A percentile compares a stretch with the other conserved stretches of the same genome.
Evolutionary conservation across 1,140 invertebrate species (phyloP).

Genomic region (Tyrophagus putrescentiae): DNA sequence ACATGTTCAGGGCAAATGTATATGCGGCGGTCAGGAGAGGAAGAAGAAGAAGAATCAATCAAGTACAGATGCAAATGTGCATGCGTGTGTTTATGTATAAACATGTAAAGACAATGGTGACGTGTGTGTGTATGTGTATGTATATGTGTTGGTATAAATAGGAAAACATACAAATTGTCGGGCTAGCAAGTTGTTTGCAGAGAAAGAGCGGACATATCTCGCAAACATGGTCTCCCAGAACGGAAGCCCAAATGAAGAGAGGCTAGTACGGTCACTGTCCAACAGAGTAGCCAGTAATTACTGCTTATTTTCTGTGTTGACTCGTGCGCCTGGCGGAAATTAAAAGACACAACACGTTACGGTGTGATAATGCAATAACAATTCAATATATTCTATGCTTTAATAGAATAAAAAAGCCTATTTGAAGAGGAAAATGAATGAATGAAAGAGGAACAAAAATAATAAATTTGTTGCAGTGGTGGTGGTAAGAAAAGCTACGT

Average conservation of each 20-base stretch:
- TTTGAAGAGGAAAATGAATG: background rate
- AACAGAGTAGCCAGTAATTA: background rate
- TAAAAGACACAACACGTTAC: too few relatives aligned
- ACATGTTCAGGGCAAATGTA: too few relatives aligned
- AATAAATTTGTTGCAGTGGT: background rate
- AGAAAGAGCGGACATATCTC: background rate
- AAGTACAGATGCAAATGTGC: constrained; percentile 3
- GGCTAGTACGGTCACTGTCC: background rate
- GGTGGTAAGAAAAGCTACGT: too few relatives aligned
- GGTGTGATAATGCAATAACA: too few relatives aligned
- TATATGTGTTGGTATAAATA: background rate
- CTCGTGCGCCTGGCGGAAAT: too few relatives aligned
- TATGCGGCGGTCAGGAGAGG: too few relatives aligned
- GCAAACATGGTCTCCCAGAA: background rate
- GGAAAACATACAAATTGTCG: background rate
- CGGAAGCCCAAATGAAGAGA: background rate
- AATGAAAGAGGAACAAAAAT: background rate
- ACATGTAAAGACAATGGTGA: background rate
- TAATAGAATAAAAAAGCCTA: constrained; percentile 8
- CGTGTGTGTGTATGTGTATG: constrained; percentile 1
- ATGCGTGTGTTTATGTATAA: background rate
- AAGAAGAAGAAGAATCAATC: too few relatives aligned
- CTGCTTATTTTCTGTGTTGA: too few relatives aligned
- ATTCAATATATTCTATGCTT: constrained; percentile 6
- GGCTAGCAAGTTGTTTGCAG: too few relatives aligned